Conservation (phyloP, 35 echinoderm and acorn worm genomes). For the Ptychodera flava region DNA sequence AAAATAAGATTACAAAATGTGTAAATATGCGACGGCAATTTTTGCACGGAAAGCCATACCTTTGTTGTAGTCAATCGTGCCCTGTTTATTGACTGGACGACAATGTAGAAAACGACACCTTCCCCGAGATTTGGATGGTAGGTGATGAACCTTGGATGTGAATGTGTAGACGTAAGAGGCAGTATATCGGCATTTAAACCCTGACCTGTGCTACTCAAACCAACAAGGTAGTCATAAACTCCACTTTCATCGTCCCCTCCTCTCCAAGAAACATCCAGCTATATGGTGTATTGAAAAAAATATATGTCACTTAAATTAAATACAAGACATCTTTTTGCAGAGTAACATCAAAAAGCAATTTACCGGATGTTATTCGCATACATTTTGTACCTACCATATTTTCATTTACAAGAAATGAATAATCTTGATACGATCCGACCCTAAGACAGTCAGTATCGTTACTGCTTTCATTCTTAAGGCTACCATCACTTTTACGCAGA, state of each 20-base stretch:
- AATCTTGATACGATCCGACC: background rate
- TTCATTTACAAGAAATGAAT: background rate
- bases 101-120: conserved; percentile 17
- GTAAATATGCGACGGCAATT: no score
- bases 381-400: conserved; percentile 1
- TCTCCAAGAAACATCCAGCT: background rate
- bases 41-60: background rate
- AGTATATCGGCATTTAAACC: conserved; percentile 18
- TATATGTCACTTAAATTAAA: no score
- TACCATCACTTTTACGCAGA: background rate
- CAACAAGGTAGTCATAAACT: conserved; percentile 22
- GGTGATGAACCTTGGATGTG: conserved; percentile 25
- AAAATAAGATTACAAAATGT: no score
- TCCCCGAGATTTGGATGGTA: conserved; percentile 35
- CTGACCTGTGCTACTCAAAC: background rate
- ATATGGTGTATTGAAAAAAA: no score
- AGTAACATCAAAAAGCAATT: no score
- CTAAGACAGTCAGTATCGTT: background rate
- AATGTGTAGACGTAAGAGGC: conserved; percentile 23
- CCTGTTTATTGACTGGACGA: conserved; percentile 21
- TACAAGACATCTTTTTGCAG: no score
- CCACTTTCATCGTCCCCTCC: background rate
- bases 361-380: no score
- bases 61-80: conserved; percentile 20
- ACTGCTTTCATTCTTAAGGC: background rate